A percentile compares a stretch with the other conserved stretches of the same genome.
phyloP scores from a whole-genome alignment of 1,140 invertebrate genomes.

The Hetaerina americana region DNA sequence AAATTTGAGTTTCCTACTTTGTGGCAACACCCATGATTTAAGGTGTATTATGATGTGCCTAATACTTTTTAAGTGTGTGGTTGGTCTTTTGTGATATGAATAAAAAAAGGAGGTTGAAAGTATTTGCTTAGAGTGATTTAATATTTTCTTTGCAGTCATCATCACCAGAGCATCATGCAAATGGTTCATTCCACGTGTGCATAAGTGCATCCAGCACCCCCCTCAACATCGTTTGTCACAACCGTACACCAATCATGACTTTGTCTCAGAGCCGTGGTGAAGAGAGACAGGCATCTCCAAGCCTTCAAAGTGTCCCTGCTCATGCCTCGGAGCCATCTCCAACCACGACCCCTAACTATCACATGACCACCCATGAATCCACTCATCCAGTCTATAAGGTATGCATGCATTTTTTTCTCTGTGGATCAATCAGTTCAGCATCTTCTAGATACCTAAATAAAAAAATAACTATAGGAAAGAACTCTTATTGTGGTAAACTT shows the following conservation, averaged over 20 bases:
- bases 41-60: too few relatives aligned
- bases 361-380: not conserved
- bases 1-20: too few relatives aligned
- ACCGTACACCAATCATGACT: not conserved
- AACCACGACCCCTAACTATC: not conserved
- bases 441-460: too few relatives aligned
- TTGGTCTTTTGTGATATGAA: too few relatives aligned
- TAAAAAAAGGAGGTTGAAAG: slow-evolving; percentile 3
- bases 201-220: slow-evolving; percentile 33
- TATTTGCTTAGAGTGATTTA: not conserved
- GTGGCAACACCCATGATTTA: too few relatives aligned
- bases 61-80: too few relatives aligned
- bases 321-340: not conserved
- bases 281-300: slow-evolving; percentile 4
- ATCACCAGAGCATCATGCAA: slow-evolving; percentile 30
- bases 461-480: too few relatives aligned
- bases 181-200: too few relatives aligned
- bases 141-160: slow-evolving; percentile 25
- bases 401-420: too few relatives aligned
- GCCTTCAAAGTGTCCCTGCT: not conserved
- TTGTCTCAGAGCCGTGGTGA: not conserved
- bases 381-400: not conserved
- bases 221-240: slow-evolving; percentile 7
- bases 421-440: too few relatives aligned
- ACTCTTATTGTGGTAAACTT: too few relatives aligned